Percentiles rank a stretch among this genome's conserved stretches.
Evolutionary conservation across 1,140 invertebrate species (phyloP).

Genomic region (Aphaenogaster rudis): DNA sequence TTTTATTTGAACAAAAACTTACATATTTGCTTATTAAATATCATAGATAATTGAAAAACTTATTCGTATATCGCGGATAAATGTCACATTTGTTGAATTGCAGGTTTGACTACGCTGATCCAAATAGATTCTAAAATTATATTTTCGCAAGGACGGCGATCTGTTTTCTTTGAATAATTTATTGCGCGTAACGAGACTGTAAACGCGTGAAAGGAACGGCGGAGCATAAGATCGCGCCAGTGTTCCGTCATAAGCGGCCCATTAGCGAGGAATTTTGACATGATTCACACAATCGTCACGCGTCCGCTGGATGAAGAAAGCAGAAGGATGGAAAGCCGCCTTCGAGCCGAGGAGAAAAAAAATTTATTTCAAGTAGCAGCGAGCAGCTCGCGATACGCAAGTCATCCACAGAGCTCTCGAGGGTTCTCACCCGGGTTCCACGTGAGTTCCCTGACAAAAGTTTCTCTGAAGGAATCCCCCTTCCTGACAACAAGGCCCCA

Average conservation of each 20-base stretch:
- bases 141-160: neutral
- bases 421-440: conserved; percentile 75
- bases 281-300: conserved; percentile 75
- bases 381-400: conserved; percentile 80
- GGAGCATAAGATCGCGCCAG: conserved; percentile 47
- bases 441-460: conserved; percentile 78
- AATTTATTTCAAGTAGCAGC: conserved; percentile 82
- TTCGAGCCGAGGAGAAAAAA: conserved; percentile 66
- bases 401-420: conserved; percentile 80
- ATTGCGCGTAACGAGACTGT: conserved; percentile 66
- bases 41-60: neutral
- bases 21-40: neutral
- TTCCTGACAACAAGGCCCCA: conserved; percentile 80
- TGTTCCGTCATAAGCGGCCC: conserved; percentile 75
- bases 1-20: neutral
- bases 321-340: conserved; percentile 65
- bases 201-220: conserved; percentile 62
- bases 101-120: neutral
- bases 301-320: conserved; percentile 43
- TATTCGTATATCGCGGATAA: neutral
- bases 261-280: conserved; percentile 83
- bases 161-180: conserved; percentile 34
- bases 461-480: conserved; percentile 78
- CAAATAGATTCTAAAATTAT: neutral
- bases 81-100: neutral